These are phyloP conservation scores for Diceros bicornis DNA, from an alignment of 2,797 vertebrate species.

Conservation along the genomic window DNA sequence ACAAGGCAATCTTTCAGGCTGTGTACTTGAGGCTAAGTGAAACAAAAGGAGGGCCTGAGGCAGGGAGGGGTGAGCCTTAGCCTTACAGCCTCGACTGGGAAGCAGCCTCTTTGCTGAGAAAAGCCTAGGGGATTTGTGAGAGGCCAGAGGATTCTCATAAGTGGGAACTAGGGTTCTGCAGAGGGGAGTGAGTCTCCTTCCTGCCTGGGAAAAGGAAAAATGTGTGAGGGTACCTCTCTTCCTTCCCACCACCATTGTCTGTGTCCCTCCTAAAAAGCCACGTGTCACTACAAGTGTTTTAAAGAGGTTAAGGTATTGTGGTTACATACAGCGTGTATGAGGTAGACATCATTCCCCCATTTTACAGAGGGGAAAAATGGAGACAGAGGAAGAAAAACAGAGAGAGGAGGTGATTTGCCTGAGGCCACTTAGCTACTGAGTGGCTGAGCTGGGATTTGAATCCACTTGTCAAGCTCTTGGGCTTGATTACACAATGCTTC, in stretches of 20 bases:
- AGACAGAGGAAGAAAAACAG: background rate
- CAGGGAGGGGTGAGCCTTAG: background rate
- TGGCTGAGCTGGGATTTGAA: slow-evolving; percentile 25
- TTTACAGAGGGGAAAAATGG: slow-evolving; percentile 16
- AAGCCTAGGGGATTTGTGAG: slow-evolving; percentile 9
- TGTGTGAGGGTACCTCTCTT: background rate
- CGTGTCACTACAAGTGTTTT: slow-evolving; percentile 11
- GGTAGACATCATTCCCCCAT: background rate
- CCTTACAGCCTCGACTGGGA: background rate
- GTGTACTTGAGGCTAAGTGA: background rate
- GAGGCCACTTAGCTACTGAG: background rate
- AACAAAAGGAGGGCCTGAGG: background rate
- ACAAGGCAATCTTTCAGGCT: background rate
- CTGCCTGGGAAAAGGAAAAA: background rate
- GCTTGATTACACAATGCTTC: background rate
- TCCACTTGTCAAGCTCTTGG: background rate
- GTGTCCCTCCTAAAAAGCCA: background rate
- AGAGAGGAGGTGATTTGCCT: background rate
- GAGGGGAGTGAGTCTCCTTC: background rate
- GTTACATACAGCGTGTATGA: background rate
- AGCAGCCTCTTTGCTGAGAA: slow-evolving; percentile 7
- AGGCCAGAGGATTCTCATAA: slow-evolving; percentile 30
- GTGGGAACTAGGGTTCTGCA: background rate
- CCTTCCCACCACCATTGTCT: background rate
- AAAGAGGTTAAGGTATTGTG: background rate